Evolutionary conservation across 1,140 invertebrate species (phyloP), one percentile per base, ranked within the genome.

Genomic region (Holotrichia oblita): DNA sequence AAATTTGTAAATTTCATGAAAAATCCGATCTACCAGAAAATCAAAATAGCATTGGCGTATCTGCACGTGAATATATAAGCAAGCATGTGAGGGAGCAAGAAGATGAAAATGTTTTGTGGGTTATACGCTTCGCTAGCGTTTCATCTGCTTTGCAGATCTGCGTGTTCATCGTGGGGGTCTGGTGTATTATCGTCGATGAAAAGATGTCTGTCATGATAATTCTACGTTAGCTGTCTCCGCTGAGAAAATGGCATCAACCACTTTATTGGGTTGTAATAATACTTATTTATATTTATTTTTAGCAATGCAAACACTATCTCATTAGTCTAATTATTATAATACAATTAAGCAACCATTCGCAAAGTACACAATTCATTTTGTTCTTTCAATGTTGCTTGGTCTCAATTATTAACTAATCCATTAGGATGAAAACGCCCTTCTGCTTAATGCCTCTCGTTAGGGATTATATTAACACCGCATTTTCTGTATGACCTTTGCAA

Each of bases 1-100:
- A 64, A 14, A 64, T 64, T 64, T 64, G 61, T 64, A 27, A 9
- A 22, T 24, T 27, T 64, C 61, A 20, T n/a, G n/a, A n/a, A n/a
- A n/a, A n/a, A n/a, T n/a, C n/a, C 61, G 61, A 12, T 22, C 17
- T 20, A 17, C 14, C 61, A 22, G 61, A 22, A 64, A 24, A 27
- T 20, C 61, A 10, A 22, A 6, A 64, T 64, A 64, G 61, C n/a
- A 64, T 64, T 64, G 61, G 17, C 61, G 24, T 27, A 17, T 27
- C n/a, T 20, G 24, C 22, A 8, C 22, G 20, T 64, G 17, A 9
- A 64, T 64, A 64, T 64, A 0, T 64, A 64, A 17, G 61, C 22
- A 64, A 64, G 22, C 22, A 64, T 27, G 3, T 10, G 20, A 64
- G 12, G 9, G 17, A 20, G 12, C 61, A 17, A 22, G 17, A 64